phyloP scores from a whole-genome alignment of 2,888 invertebrate species.

The Synergus gifuensis region DNA sequence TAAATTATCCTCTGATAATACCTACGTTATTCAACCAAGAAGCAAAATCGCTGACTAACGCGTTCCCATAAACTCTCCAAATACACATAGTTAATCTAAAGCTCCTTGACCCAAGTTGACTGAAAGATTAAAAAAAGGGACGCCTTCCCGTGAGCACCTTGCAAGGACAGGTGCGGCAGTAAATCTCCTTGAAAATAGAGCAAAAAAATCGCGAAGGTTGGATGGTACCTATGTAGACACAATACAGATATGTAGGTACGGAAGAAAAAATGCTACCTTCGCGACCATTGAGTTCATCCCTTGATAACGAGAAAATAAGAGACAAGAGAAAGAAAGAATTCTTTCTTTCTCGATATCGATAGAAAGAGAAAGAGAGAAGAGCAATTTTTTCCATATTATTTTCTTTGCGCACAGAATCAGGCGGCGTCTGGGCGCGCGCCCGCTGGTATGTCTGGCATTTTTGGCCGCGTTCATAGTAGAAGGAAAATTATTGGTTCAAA shows the following conservation, averaged over 20 bases:
- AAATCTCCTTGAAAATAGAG: conserved; percentile 21
- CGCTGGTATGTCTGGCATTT: conserved; percentile 76
- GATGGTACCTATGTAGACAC: conserved; percentile 21
- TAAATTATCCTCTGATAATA: background rate
- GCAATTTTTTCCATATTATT: conserved; percentile 60
- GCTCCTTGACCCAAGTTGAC: conserved; percentile 16
- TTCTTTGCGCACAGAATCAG: conserved; percentile 63
- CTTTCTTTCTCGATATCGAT: background rate
- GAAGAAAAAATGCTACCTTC: conserved; percentile 50
- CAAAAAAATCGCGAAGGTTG: conserved; percentile 26
- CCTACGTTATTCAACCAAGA: background rate
- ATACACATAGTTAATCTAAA: conserved; percentile 6
- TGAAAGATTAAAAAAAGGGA: background rate
- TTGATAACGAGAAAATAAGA: conserved; percentile 38
- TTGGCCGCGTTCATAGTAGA: conserved; percentile 59
- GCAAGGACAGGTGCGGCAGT: conserved; percentile 40
- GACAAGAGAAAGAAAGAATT: conserved; percentile 11
- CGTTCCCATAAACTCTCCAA: background rate
- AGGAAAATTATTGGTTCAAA: conserved; percentile 64
- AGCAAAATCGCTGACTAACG: background rate
- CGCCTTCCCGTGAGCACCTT: conserved; percentile 32
- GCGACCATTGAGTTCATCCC: conserved; percentile 55
- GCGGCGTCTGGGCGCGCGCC: conserved; percentile 77
- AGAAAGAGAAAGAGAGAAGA: conserved; percentile 45
- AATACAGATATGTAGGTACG: conserved; percentile 28